phyloP scores from a whole-genome alignment of 2,113 vertebrate genomes.

The Microcebus ravelobensis region DNA sequence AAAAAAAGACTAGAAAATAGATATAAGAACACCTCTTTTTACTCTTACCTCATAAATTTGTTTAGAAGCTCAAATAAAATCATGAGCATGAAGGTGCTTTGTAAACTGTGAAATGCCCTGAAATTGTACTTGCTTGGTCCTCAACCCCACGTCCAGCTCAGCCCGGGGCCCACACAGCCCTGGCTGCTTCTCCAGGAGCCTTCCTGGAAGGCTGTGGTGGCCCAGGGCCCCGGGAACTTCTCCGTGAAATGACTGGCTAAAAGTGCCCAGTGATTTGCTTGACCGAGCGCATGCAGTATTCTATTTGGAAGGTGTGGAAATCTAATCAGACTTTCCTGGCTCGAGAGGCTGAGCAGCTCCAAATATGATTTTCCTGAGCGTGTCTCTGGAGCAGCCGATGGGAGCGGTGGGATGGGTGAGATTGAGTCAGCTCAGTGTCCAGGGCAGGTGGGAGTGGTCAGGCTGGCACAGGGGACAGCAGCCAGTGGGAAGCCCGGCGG shows the following conservation, averaged over 20 bases:
- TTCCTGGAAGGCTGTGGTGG: background rate
- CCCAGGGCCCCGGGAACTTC: background rate
- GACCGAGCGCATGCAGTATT: slow-evolving; percentile 54
- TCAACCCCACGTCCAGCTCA: background rate
- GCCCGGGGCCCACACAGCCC: background rate
- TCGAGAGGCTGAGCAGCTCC: slow-evolving; percentile 48
- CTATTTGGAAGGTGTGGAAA: slow-evolving; percentile 73
- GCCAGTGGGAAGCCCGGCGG: accelerated
- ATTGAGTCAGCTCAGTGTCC: accelerated
- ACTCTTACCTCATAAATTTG: background rate
- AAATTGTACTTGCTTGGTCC: background rate
- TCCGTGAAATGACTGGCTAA: slow-evolving; percentile 63
- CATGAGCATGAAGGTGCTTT: background rate
- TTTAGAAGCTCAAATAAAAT: background rate
- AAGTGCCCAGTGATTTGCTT: slow-evolving; percentile 69
- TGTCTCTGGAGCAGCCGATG: background rate
- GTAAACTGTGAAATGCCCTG: background rate
- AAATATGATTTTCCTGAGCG: background rate
- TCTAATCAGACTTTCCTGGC: slow-evolving; percentile 68
- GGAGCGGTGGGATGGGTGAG: background rate
- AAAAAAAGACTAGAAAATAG: background rate
- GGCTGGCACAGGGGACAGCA: accelerated
- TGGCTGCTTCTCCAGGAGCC: background rate
- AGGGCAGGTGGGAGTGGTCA: background rate
- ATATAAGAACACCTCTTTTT: background rate